Evolutionary conservation across 1,140 invertebrate genomes (phyloP), one percentile per base, ranked within the genome.

Genomic region (Glomeris maerens): DNA sequence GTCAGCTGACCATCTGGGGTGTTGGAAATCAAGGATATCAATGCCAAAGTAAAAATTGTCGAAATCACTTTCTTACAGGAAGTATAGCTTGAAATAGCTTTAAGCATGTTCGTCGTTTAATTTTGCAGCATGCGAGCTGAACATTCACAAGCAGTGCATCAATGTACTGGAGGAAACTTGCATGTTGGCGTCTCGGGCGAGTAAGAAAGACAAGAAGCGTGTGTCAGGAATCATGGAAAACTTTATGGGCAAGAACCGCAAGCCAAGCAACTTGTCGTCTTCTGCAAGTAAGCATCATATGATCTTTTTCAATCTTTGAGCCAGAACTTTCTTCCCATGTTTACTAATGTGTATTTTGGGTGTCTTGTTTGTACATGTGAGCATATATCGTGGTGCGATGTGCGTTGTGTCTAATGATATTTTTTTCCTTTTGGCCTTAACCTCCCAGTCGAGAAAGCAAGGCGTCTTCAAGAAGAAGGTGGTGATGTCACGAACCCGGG

Each of bases 21-120:
- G 82, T 96, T 49, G 87, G 86, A 58, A 85, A 86, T 51, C 91
- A 95, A 70, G 90, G 90, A 53, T 92, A 86, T 73, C 82, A 87
- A 59, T 94, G 90, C 71, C 76, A 78, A 61, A 78, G 84, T 89
- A 72, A 73, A 17, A 13, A 42, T 39, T 39, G 20, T 13, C 17
- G 31, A 10, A 36, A 36, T 13, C 31, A 36, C 10, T 36, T 36
- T 36, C 17, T 36, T 10, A 36, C 17, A 36, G 31, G 31, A 36
- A 10, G 31, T 36, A 36, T 36, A 10, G 31, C 10, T 10, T 10
- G 17, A 17, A 10, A 10, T 36, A 10, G 17, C 10, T 36, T 10
- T 36, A 17, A 36, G 17, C 17, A 10, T 36, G 31, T 36, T 10
- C 31, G 17, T 36, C 31, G 17, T 49, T 59, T 55, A 61, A 54